Percentiles rank a stretch among this genome's conserved stretches.
These are phyloP conservation scores for Leptestheria dahalacensis DNA, from an alignment of 1,140 invertebrate species.

Conservation along the genomic window DNA sequence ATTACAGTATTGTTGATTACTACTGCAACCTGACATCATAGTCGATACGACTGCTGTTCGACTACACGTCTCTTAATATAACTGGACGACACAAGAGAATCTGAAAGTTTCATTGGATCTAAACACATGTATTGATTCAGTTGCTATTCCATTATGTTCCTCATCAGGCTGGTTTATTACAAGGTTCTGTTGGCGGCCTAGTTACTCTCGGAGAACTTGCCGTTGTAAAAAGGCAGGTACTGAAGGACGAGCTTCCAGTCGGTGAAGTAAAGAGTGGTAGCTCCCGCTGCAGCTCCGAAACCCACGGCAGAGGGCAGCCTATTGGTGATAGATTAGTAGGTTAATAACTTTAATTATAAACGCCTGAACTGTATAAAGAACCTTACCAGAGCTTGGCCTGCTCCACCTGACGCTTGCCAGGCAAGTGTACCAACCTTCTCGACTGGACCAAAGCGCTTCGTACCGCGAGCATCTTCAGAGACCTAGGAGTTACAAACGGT, in stretches of 20 bases:
- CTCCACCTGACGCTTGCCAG: neutral
- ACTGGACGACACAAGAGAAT: no score
- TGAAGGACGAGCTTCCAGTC: conserved; percentile 57
- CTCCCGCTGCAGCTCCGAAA: conserved; percentile 42
- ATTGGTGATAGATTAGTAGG: neutral
- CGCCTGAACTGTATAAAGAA: neutral
- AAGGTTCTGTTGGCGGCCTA: no score
- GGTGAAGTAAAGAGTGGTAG: conserved; percentile 47
- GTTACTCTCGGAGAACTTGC: no score
- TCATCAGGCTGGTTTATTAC: no score
- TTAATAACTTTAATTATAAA: neutral
- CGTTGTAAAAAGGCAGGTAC: conserved; percentile 54
- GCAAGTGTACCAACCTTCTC: neutral
- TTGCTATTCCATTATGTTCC: no score
- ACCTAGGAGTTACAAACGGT: no score
- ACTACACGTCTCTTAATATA: no score
- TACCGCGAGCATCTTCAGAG: neutral
- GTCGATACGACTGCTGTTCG: no score
- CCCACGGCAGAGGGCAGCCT: conserved; percentile 40
- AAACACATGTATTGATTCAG: no score
- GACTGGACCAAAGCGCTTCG: neutral
- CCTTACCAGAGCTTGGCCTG: conserved; percentile 4
- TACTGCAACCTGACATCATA: no score
- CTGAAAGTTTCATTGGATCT: no score
- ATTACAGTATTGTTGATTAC: no score